Evolutionary conservation across 2,888 invertebrate genomes (phyloP), one percentile per base, ranked within the genome.

Genomic region (Meteorus colon): DNA sequence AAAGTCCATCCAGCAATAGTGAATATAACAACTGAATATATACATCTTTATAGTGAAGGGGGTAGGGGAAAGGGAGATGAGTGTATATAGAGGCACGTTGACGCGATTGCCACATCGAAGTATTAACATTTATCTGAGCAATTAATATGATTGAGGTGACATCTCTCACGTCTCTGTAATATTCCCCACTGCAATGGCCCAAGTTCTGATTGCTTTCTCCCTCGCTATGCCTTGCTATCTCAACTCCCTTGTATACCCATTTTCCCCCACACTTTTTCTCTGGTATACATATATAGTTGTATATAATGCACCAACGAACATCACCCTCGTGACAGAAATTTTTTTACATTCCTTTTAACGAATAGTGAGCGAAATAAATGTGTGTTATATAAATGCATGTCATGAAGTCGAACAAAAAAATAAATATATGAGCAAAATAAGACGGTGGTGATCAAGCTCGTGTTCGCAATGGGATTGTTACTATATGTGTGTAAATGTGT

Each of bases 141-240:
- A 89, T 89, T 89, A 89, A 88, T 89, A 88, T 89, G 89, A 89
- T 89, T 87, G 88, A 89, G 88, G 88, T 87, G 88, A 88, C 89
- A 88, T 89, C 88, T 89, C 89, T 89, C 89, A 88, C 88, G 88
- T 89, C 88, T 87, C 85, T 83, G 89, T 89, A 88, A 88, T 89
- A 89, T 89, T 88, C 55, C 55, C 55, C 55, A 55, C 86, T 88
- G 87, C 86, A 88, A 89, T 89, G 88, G 88, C 88, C 88, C 88
- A 89, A 89, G 89, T 89, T 89, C 89, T 89, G 89, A 89, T 89
- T 89, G 88, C 89, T 89, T 89, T 88, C 85, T 82, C 81, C 81
- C 80, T 78, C 82, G 81, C 78, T 81, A 82, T 80, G 81, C 82
- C 80, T 83, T 79, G 82, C 84, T 86, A 84, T 86, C 86, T 85